Evolutionary conservation across 2,888 invertebrate genomes (phyloP), one percentile per base, ranked within the genome.

Genomic region (Drosophila algonquin): DNA sequence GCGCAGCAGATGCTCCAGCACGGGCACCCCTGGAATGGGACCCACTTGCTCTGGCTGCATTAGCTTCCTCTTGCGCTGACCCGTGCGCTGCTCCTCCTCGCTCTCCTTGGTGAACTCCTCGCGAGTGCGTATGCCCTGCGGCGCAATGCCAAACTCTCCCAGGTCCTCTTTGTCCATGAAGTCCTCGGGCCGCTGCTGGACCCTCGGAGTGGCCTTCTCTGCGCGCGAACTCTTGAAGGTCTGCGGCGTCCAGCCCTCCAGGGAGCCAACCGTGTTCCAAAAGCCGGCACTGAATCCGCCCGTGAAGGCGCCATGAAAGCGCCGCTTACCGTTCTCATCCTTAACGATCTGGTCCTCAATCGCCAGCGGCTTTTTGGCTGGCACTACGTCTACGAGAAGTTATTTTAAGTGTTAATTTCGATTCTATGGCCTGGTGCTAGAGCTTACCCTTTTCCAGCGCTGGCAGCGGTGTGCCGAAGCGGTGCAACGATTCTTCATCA

Each of bases 251-350:
- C 98, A 99, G 56, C 99, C 99, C 93, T 99, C 98, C 76, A 96
- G 94, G 0, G 98, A 96, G 0, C 98, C 99, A 21, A 99, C 99
- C 0, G 98, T 96, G 90, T 99, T 99, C 90, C 96, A 99, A 90
- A 97, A 99, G 0, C 99, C 99, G 0, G 99, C 99, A 14, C 98
- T 98, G 91, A 99, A 99, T 3, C 94, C 98, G 0, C 99, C 99
- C 0, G 99, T 99, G 90, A 99, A 99, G 0, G 99, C 99, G 8
- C 99, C 99, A 92, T 99, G 99, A 92, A 99, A 99, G 82, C 99
- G 93, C 9, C 98, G 94, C 64, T 96, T 93, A 0, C 99, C 99
- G 90, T 97, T 95, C 35, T 95, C 96, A 91, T 99, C 99, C 56
- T 95, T 95, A 0, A 97, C 99, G 83, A 96, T 95, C 92, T 98